These are phyloP conservation scores for Dasypogon diadema DNA, from an alignment of 2,888 invertebrate genomes.

Conservation along the genomic window DNA sequence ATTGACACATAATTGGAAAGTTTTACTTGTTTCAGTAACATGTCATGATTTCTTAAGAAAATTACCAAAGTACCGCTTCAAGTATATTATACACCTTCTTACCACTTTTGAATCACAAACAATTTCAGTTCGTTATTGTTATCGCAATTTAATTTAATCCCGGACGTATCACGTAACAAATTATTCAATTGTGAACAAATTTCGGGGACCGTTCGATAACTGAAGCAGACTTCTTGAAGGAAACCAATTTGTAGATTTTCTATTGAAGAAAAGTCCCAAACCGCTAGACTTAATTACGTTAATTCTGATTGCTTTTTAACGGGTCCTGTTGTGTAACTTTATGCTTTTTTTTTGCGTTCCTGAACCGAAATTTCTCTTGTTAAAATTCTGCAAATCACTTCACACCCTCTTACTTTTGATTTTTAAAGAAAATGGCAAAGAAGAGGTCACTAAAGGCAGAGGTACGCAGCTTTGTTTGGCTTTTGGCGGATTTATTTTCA, in stretches of 20 bases:
- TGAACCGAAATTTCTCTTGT: conserved; percentile 38
- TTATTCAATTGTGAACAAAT: too few species aligned
- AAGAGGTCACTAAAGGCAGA: background rate
- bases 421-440: conserved; percentile 11
- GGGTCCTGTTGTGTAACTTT: conserved; percentile 39
- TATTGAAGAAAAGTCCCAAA: conserved; percentile 9
- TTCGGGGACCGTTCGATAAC: too few species aligned
- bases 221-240: background rate
- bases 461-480: background rate
- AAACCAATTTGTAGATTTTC: conserved; percentile 30
- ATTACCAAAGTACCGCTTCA: too few species aligned
- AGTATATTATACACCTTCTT: too few species aligned
- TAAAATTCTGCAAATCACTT: conserved; percentile 45
- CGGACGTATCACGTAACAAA: too few species aligned
- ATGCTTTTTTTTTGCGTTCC: conserved; percentile 18
- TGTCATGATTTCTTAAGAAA: too few species aligned
- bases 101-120: too few species aligned
- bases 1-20: too few species aligned
- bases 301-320: conserved; percentile 42
- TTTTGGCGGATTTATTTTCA: background rate
- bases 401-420: conserved; percentile 48
- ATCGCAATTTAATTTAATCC: too few species aligned
- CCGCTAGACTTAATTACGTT: conserved; percentile 23
- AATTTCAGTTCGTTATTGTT: too few species aligned
- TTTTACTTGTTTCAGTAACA: too few species aligned